These are phyloP conservation scores for Pteronura brasiliensis DNA, from an alignment of 2,113 vertebrate genomes.

Conservation along the genomic window DNA sequence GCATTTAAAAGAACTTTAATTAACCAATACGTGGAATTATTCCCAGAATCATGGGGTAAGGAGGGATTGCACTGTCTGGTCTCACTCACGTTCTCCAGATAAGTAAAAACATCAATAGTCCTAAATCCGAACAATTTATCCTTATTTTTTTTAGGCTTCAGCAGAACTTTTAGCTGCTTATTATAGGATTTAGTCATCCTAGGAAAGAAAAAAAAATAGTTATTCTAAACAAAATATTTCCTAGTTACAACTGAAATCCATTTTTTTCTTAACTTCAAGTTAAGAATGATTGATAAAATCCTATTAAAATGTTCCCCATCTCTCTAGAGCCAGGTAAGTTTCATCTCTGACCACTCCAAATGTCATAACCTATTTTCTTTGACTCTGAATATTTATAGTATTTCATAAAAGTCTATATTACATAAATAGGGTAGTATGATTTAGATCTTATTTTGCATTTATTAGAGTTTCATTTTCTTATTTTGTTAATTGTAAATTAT, in stretches of 20 bases:
- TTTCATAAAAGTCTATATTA: neutral
- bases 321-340: neutral
- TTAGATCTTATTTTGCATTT: neutral
- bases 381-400: neutral
- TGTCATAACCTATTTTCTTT: neutral
- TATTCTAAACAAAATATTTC: neutral
- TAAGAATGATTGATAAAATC: constrained; percentile 30
- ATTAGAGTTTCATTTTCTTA: neutral
- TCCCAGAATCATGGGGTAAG: neutral
- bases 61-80: neutral
- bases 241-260: neutral
- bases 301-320: neutral
- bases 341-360: constrained; percentile 5
- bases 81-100: neutral
- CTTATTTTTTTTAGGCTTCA: neutral
- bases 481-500: neutral
- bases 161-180: neutral
- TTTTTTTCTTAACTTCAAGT: neutral
- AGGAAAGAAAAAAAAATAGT: neutral
- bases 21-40: neutral
- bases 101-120: neutral
- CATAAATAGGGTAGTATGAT: neutral
- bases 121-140: neutral
- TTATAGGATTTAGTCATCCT: neutral
- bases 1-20: neutral